phyloP scores from a whole-genome alignment of 1,140 invertebrate species.

The Pachypeltis micranthus region DNA sequence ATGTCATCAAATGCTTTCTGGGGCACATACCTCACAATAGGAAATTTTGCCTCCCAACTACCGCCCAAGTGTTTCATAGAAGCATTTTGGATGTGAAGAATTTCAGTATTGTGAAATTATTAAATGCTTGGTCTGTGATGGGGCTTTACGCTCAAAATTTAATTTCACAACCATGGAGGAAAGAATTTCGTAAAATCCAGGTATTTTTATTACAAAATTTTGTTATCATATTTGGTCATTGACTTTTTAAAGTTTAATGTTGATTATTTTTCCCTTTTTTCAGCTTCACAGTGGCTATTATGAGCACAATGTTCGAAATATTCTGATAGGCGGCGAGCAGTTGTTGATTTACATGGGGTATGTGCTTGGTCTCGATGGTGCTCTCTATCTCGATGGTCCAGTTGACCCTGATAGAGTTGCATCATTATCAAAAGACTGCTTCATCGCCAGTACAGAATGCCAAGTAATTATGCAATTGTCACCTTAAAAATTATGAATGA shows the following conservation, averaged over 20 bases:
- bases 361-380: conserved; percentile 43
- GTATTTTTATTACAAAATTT: not conserved
- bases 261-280: conserved; percentile 25
- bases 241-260: not conserved
- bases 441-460: conserved; percentile 80
- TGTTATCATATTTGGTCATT: not conserved
- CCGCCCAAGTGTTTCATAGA: not conserved
- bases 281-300: conserved; percentile 76
- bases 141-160: not conserved
- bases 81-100: not conserved
- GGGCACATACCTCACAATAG: not conserved
- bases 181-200: not conserved
- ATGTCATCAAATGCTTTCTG: not conserved
- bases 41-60: not conserved
- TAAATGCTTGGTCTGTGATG: not conserved
- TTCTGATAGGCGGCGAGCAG: conserved; percentile 57
- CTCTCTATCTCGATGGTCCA: conserved; percentile 50
- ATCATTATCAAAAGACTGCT: conserved; percentile 64
- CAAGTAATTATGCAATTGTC: too few relatives aligned
- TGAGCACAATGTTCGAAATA: conserved; percentile 70
- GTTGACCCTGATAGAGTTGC: conserved; percentile 68
- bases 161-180: not conserved
- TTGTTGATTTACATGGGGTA: conserved; percentile 76
- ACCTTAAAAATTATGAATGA: too few relatives aligned
- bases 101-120: not conserved